Base-by-base conservation (phyloP, 2,888 invertebrate species). In the Aleiodes leptofemur region DNA sequence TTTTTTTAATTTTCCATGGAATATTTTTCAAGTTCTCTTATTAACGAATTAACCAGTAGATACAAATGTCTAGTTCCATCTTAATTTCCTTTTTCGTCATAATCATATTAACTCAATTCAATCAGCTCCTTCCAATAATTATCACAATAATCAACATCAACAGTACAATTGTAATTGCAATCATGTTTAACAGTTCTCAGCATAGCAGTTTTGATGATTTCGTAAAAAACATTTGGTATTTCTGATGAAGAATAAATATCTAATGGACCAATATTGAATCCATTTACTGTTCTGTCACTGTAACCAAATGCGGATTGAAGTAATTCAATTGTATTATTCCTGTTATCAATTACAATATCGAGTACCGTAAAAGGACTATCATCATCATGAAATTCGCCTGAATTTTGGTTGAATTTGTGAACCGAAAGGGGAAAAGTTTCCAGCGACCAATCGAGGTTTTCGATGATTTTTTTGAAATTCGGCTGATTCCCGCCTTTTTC, bases 201-300 rank as follows among this genome's bases (percentile, higher is more conserved):
- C 14, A 66, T 71, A 11, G 78, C 76, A 8, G 78, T 76, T 53
- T 78, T 80, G 43, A 81, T 77, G 50, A 82, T 79, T 53, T 82
- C 81, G 9, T 76, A 68, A 34, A 82, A 74, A 6, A 79, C 78
- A 51, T 73, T 56, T n/a, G 70, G 75, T 8, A 81, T 59, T 66
- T 73, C 77, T 61, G 79, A 72, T 4, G 78, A 53, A 2, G 81
- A 79, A 64, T 80, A 80, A 1, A 80, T 64, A 43, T 77, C 79
- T 3, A 74, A 69, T 8, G 79, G 77, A 14, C 78, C 76, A 23
- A 81, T 72, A 68, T 76, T 64, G 72, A 80, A 81, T 9, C 80
- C 81, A 64, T 79, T 74, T 3, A 68, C 51, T 38, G 77, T 72
- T 61, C 77, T 78, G 31, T 75, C 78, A 56, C 31, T 57, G 7